Conservation (phyloP, 2,888 invertebrate species). For the Metellina segmentata region DNA sequence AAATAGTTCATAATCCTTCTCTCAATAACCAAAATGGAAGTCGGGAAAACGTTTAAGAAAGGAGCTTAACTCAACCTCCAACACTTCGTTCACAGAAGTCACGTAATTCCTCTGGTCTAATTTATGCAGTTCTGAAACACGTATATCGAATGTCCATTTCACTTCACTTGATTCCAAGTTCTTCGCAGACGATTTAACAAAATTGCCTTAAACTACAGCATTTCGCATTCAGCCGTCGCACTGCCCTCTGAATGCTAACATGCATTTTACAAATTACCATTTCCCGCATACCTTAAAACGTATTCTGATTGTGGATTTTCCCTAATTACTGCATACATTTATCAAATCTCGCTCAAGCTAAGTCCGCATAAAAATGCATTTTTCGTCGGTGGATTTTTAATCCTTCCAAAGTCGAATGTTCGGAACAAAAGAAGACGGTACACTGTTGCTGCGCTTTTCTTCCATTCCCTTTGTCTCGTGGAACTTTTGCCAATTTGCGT, state of each 20-base stretch:
- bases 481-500: constrained; percentile 34
- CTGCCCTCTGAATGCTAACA: constrained; percentile 16
- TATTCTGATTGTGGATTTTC: constrained; percentile 48
- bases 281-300: constrained; percentile 31
- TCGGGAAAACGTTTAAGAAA: constrained; percentile 18
- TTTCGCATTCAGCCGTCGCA: constrained; percentile 38
- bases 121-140: constrained; percentile 10
- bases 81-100: constrained; percentile 14
- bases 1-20: neutral
- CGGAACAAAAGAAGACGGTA: neutral
- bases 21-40: neutral
- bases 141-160: constrained; percentile 47
- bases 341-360: constrained; percentile 49
- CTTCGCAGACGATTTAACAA: constrained; percentile 48
- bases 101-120: constrained; percentile 41
- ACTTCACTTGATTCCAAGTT: constrained; percentile 34
- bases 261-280: constrained; percentile 57
- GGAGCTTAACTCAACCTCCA: constrained; percentile 1
- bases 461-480: constrained; percentile 13
- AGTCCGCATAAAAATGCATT: constrained; percentile 28
- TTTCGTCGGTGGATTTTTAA: constrained; percentile 38
- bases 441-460: constrained; percentile 5
- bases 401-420: neutral
- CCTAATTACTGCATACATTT: constrained; percentile 52
- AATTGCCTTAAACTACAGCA: constrained; percentile 57